Evolutionary conservation across 2,797 vertebrate species (phyloP).

Genomic region (Phrynocephalus guinanensis): DNA sequence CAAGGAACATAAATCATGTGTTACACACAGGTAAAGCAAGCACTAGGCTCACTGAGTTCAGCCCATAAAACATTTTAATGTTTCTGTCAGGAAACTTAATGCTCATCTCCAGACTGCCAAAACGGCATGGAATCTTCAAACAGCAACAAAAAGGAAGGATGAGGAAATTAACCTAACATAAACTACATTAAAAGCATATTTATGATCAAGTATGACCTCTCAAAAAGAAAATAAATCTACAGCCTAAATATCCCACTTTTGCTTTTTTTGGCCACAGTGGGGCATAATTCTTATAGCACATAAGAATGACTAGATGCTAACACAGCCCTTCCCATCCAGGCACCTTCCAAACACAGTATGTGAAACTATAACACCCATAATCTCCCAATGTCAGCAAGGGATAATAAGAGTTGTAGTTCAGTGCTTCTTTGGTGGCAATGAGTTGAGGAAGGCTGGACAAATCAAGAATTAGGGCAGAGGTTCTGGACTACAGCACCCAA

Average conservation of each 20-base stretch:
- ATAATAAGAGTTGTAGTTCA: background rate
- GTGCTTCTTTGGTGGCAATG: background rate
- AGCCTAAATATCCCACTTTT: constrained; percentile 18
- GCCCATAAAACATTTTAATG: constrained; percentile 53
- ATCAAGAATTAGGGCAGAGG: too few species aligned
- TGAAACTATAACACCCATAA: background rate
- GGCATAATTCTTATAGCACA: background rate
- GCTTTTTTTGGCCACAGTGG: background rate
- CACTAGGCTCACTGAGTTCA: constrained; percentile 39
- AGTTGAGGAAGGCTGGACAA: background rate
- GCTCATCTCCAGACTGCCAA: constrained; percentile 32
- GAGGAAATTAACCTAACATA: constrained; percentile 46
- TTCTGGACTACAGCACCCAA: too few species aligned
- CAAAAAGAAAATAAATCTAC: constrained; percentile 35
- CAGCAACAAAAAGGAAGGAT: constrained; percentile 47
- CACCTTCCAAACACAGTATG: background rate
- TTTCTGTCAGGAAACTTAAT: constrained; percentile 48
- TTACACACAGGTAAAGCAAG: constrained; percentile 48
- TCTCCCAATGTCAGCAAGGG: background rate
- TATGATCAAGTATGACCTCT: constrained; percentile 37
- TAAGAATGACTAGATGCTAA: background rate
- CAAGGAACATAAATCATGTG: constrained; percentile 33
- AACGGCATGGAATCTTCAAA: constrained; percentile 34
- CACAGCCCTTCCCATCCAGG: background rate
- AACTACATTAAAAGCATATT: constrained; percentile 43